Base-by-base conservation (phyloP, 2,113 vertebrate genomes). In the Aviceda subcristata region DNA sequence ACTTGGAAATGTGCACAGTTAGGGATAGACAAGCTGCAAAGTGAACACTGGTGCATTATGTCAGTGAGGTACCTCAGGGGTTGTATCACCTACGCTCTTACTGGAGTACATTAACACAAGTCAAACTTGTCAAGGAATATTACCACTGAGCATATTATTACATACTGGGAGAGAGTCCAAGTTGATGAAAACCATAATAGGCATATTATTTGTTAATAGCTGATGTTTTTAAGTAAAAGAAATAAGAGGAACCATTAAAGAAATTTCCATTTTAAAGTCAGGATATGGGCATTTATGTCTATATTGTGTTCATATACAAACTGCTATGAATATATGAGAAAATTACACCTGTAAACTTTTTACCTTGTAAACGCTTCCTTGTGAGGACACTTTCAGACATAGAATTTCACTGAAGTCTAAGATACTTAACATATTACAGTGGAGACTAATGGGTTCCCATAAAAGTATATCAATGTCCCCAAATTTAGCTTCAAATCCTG, bases 131-230 rank as follows among this genome's bases (percentile, higher is more conserved):
- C 64, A 91, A 81, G 45, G 59, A 69, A 80, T 94, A 85, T 88
- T 96, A 88, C 50, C 21, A 53, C 16, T 69, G n/a, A 92, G 68
- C 19, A 23, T 66, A 67, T 73, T 86, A 60, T 15, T 93, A 3
- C 67, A 83, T 86, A 34, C 21, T 55, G 41, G 43, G 41, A 90
- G 29, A 63, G 22, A 67, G n/a, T 55, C 59, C 82, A 83, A 83
- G 46, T 71, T 63, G 45, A 59, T 86, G 84, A 92, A 96, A 88
- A 86, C n/a, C 41, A 15, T 86, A 86, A 86, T 67, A 26, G 86
- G 18, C 34, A 24, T 74, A 74, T 90, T 94, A 76, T 83, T 92
- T 90, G 48, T 67, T 94, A 95, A 86, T 84, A 92, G 68, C n/a
- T 81, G 45, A 50, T 63, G 10, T 38, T 88, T 90, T 90, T 50